phyloP scores from a whole-genome alignment of 2,888 invertebrate genomes.

The Tetropium fuscum region DNA sequence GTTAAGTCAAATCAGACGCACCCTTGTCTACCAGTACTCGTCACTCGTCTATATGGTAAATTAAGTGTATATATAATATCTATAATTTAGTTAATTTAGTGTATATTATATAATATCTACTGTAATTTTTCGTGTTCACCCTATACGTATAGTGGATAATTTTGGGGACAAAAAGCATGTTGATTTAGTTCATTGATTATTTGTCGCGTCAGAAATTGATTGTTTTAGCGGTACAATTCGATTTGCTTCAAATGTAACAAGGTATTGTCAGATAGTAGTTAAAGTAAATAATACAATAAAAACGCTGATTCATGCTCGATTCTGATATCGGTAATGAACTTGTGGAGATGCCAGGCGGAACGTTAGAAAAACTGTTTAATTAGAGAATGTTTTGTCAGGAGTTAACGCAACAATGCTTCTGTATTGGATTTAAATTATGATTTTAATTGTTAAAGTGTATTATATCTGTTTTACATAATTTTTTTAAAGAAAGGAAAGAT shows the following conservation, averaged over 20 bases:
- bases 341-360: conserved; percentile 60
- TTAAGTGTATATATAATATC: too few relatives aligned
- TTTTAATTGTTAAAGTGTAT: conserved; percentile 36
- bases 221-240: conserved; percentile 61
- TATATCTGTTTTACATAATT: conserved; percentile 14
- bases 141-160: too few relatives aligned
- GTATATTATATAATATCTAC: too few relatives aligned
- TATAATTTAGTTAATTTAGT: too few relatives aligned
- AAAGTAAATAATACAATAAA: conserved; percentile 53
- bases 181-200: conserved; percentile 62
- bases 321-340: conserved; percentile 59
- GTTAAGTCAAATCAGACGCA: neutral
- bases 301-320: conserved; percentile 50
- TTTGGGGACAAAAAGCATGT: conserved; percentile 41
- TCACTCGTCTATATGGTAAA: too few relatives aligned
- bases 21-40: neutral
- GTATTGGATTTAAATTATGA: conserved; percentile 42
- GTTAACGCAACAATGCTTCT: conserved; percentile 43
- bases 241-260: conserved; percentile 60
- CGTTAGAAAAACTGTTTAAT: conserved; percentile 62
- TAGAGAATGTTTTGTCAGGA: conserved; percentile 52
- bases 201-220: conserved; percentile 61
- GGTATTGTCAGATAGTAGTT: conserved; percentile 59
- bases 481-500: conserved; percentile 3
- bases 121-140: too few relatives aligned